These are phyloP conservation scores for Barnardius zonarius DNA, from an alignment of 2,113 vertebrate species.

Conservation along the genomic window DNA sequence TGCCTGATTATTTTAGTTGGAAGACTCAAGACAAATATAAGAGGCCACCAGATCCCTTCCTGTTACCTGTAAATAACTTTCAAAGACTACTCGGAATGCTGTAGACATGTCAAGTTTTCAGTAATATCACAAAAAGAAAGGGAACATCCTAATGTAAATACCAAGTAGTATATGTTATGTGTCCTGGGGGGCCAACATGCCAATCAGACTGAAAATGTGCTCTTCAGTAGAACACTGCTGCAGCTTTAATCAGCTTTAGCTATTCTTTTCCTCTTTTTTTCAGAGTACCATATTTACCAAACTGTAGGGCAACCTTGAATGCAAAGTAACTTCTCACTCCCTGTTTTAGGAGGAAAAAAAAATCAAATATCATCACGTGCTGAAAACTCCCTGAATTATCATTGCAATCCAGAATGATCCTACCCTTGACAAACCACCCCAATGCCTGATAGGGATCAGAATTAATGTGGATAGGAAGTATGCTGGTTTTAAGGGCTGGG, in stretches of 20 bases:
- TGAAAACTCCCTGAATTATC: background rate
- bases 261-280: background rate
- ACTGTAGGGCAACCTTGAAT: background rate
- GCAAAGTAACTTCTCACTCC: background rate
- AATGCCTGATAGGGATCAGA: background rate
- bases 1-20: conserved; percentile 3
- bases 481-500: background rate
- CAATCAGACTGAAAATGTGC: background rate
- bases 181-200: background rate
- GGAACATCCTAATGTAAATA: background rate
- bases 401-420: background rate
- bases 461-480: background rate
- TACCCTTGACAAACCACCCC: background rate
- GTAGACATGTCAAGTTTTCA: background rate
- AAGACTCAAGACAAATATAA: conserved; percentile 30
- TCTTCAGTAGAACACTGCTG: background rate
- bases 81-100: background rate
- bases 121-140: background rate
- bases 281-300: background rate
- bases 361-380: background rate
- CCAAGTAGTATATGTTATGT: background rate
- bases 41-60: background rate
- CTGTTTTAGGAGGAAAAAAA: background rate
- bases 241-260: background rate
- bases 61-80: conserved; percentile 43